Evolutionary conservation across 2,888 invertebrate genomes (phyloP), one percentile per base, ranked within the genome.

Genomic region (Nasonia oneida): DNA sequence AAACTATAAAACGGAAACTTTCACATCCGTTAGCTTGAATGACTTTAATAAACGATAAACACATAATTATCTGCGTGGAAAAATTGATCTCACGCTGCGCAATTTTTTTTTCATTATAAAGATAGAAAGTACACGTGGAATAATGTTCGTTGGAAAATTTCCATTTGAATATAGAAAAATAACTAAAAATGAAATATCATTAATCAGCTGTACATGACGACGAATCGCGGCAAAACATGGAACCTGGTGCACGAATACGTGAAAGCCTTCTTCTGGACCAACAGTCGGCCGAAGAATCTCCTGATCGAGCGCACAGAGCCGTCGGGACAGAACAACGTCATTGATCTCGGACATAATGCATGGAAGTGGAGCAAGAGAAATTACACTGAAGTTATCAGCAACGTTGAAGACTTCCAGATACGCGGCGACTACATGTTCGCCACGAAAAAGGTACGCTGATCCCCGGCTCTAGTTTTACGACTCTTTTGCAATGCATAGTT

Each of bases 371-470:
- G 37, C 67, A 57, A 83, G 70, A 88, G 89, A 47, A 90, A 92
- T 53, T 90, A 94, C 10, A 92, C 93, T 77, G 93, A 94, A 1
- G 92, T 97, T 47, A 95, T 97, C 75, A 94, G 95, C 29, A 95
- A 96, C 88, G 96, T 97, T 1, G 96, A 96, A 90, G 97, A 98
- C 91, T 97, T 98, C 93, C 96, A 97, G 91, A 95, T 97, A 53
- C 96, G 96, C 91, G 97, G 96, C 23, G 97, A 97, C 90, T 98
- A 96, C 92, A 96, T 98, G 95, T 98, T 98, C 93, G 97, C 96
- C 0, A 97, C 97, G 0, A 96, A 95, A 91, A 95, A 95, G 61
- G 87, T 87, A n/a, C 1, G 78, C 3, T 33, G 4, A 23, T 83
- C 12, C 29, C 2, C 14, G 37, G 15, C 29, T 79, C 29, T 23